Evolutionary conservation across 2,888 invertebrate genomes (phyloP), one percentile per base, ranked within the genome.

Genomic region (Cheilosia scutellata): DNA sequence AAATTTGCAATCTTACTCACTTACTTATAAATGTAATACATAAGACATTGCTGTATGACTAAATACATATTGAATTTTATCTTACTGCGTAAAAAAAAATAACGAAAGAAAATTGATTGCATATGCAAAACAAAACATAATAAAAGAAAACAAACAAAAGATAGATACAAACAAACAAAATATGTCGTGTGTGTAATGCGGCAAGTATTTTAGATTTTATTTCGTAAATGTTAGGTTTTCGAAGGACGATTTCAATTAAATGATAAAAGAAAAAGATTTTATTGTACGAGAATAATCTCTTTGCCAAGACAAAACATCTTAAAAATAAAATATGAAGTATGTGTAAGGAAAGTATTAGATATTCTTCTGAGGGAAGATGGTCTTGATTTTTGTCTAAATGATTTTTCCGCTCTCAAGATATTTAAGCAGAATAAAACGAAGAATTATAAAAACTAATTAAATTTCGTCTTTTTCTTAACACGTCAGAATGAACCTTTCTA

Each of bases 11-110:
- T 71, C 51, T 80, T 65, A 55, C 75, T 71, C 84, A 84, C 71
- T 84, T 84, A 84, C 68, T 74, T 84, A 75, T 74, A 84, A 71
- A 42, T 60, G 63, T 70, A 79, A 51, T 44, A 53, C 72, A 79
- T 79, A 84, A 84, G 84, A 84, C 79, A 79, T 79, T 84, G 79
- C 84, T 84, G 84, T 84, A 79, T 84, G 84, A 84, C 84, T 84
- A 79, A 84, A 84, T 75, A 84, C 83, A 58, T 76, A 71, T 80
- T 80, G 84, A 80, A 80, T 76, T 86, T 55, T 80, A 82, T 72
- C 80, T 82, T 82, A 82, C 86, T 86, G 76, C 86, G 37, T 40
- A 55, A 71, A 47, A 53, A 53, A 49, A 65, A 44, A 25, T n/a
- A 70, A 66, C n/a, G 37, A 78, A 40, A 25, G 31, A 78, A 44